Conservation (phyloP, 2,888 invertebrate genomes). For the Cryptus armator region DNA sequence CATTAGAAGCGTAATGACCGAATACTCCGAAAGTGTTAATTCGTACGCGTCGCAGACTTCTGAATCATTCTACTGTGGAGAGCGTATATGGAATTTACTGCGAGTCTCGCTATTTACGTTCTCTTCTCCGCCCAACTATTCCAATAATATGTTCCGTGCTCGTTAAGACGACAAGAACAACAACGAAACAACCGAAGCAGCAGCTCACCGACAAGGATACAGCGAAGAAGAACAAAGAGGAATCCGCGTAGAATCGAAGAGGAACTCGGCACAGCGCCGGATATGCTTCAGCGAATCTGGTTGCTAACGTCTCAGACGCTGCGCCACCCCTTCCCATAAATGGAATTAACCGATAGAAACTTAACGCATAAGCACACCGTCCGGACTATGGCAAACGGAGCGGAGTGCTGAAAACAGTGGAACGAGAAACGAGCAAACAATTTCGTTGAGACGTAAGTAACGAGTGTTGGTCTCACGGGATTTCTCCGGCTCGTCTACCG, state of each 20-base stretch:
- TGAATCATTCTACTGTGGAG: background rate
- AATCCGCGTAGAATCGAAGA: background rate
- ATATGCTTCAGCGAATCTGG: constrained; percentile 9
- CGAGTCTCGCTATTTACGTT: background rate
- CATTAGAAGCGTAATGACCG: background rate
- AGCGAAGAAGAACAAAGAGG: background rate
- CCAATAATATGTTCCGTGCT: constrained; percentile 4
- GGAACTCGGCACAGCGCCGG: constrained; percentile 3
- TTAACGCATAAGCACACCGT: constrained; percentile 76
- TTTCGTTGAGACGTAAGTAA: constrained; percentile 72
- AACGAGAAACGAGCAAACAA: constrained; percentile 72
- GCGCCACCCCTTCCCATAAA: constrained; percentile 68
- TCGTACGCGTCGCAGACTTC: background rate
- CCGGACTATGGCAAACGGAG: constrained; percentile 4
- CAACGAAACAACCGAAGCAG: background rate
- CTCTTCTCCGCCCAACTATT: background rate
- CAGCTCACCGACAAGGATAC: background rate
- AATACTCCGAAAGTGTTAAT: background rate
- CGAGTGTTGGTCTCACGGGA: constrained; percentile 50
- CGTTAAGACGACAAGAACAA: constrained; percentile 11
- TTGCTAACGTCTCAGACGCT: constrained; percentile 10
- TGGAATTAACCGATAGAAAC: constrained; percentile 78
- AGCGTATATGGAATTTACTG: background rate
- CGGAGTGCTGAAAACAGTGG: background rate
- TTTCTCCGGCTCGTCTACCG: background rate